Percentiles rank a stretch among this genome's conserved stretches.
Conservation (phyloP, 2,888 invertebrate genomes). For the Bombylius discolor region DNA sequence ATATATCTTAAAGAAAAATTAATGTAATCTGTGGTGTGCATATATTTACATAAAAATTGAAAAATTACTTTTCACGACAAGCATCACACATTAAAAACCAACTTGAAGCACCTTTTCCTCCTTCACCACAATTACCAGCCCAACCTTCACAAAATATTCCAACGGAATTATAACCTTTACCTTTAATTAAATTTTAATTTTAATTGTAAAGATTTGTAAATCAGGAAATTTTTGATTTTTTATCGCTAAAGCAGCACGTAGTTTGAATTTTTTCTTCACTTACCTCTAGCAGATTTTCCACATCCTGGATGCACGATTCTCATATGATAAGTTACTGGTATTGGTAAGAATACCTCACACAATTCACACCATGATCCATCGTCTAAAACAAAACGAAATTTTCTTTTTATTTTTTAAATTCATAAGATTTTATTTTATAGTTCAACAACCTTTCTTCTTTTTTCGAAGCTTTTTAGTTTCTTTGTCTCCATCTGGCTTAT, state of each 20-base stretch:
- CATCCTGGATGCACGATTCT: constrained; percentile 82
- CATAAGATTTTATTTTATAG: not conserved
- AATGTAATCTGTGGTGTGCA: too few relatives aligned
- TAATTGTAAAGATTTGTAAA: too few relatives aligned
- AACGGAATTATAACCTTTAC: constrained; percentile 80
- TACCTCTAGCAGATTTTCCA: constrained; percentile 64
- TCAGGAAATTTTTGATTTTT: too few relatives aligned
- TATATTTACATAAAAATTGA: not conserved
- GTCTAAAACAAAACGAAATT: constrained; percentile 16
- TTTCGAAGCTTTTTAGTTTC: constrained; percentile 28
- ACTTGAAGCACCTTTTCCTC: constrained; percentile 61
- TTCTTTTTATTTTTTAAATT: too few relatives aligned
- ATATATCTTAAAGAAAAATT: constrained; percentile 21
- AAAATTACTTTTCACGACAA: constrained; percentile 67
- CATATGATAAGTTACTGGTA: constrained; percentile 86
- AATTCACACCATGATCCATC: constrained; percentile 60
- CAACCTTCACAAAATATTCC: constrained; percentile 80
- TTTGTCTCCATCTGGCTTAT: constrained; percentile 23
- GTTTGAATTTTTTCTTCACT: not conserved
- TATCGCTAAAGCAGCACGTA: not conserved
- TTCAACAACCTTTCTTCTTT: constrained; percentile 27
- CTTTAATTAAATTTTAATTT: not conserved
- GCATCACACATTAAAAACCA: constrained; percentile 90
- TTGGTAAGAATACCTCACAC: constrained; percentile 61
- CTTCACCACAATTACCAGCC: constrained; percentile 81